These are phyloP conservation scores for Polydrusus tereticollis DNA, from an alignment of 2,888 invertebrate species.

Conservation along the genomic window DNA sequence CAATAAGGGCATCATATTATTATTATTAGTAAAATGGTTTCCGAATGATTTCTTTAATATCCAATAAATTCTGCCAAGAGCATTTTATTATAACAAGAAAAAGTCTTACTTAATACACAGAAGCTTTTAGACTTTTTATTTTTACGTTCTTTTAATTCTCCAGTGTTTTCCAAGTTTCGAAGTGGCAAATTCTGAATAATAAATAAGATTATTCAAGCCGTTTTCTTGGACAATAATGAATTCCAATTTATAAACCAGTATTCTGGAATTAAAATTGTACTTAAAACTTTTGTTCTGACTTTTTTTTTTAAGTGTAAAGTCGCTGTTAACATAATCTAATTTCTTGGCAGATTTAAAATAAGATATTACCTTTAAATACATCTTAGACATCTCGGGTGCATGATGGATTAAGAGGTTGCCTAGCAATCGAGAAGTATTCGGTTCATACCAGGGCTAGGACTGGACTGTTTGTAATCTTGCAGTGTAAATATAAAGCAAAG, in stretches of 20 bases:
- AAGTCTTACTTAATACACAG: slow-evolving; percentile 5
- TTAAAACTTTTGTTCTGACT: background rate
- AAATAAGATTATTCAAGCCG: slow-evolving; percentile 1
- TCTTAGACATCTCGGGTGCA: no score
- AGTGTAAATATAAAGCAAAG: no score
- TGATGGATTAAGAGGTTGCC: no score
- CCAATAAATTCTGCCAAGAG: background rate
- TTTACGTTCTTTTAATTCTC: slow-evolving; percentile 15
- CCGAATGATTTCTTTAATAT: background rate
- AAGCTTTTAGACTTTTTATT: slow-evolving; percentile 13
- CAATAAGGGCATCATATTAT: no score
- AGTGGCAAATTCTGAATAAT: slow-evolving; percentile 16
- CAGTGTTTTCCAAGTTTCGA: slow-evolving; percentile 5
- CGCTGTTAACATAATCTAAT: no score
- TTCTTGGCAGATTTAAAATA: no score
- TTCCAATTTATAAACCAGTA: slow-evolving; percentile 11
- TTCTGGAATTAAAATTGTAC: background rate
- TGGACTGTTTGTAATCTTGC: no score
- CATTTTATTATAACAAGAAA: background rate
- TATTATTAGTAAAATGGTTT: no score
- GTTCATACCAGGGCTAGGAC: no score
- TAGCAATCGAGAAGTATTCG: no score
- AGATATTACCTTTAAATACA: no score
- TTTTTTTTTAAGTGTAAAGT: background rate
- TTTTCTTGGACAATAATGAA: background rate